Base-by-base conservation (phyloP, 2,888 invertebrate genomes). In the Dicyrtomina minuta region DNA sequence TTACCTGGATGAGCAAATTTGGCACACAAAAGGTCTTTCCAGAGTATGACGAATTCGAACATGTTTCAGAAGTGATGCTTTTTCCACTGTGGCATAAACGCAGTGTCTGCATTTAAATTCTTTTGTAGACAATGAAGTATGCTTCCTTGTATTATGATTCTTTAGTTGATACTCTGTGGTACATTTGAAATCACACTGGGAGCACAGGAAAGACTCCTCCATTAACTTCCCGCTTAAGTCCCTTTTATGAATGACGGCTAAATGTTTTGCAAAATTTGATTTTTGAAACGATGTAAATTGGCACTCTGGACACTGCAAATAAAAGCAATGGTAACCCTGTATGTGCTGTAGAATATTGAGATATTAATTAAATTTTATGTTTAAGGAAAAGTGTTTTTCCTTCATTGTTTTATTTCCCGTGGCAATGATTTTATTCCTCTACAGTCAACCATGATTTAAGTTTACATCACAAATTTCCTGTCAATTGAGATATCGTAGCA, bases 61-160 rank as follows among this genome's bases (percentile, higher is more conserved):
- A 66, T 80, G 80, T 55, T 80, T 80, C 8, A 75, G 72, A 10
- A 80, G 70, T 0, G 79, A 79, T 6, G 79, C 76, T 68, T 78
- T 79, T 55, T 79, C 79, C n/a, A 79, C 76, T 3, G 79, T 74
- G 0, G 78, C 66, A 65, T 80, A 80, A 3, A 73, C 59, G 64
- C 80, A 80, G 8, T 75, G 70, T 8, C 68, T 55, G 69, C 80
- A 80, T 68, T 78, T 71, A 56, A 68, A 75, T n/a, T 62, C 65
- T n/a, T 71, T 53, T 10, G 53, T 44, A 64, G n/a, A n/a, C n/a
- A 70, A 70, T 24, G 44, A 22, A n/a, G 60, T 43, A 56, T 79
- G 79, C 60, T 75, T 77, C 33, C 80, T 61, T 17, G 77, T 56
- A 13, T 70, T 55, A 65, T 80, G 80, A 43, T 75, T 72, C 64